Base-by-base conservation (phyloP, 2,888 invertebrate genomes). In the Tenthredo scrophulariae region DNA sequence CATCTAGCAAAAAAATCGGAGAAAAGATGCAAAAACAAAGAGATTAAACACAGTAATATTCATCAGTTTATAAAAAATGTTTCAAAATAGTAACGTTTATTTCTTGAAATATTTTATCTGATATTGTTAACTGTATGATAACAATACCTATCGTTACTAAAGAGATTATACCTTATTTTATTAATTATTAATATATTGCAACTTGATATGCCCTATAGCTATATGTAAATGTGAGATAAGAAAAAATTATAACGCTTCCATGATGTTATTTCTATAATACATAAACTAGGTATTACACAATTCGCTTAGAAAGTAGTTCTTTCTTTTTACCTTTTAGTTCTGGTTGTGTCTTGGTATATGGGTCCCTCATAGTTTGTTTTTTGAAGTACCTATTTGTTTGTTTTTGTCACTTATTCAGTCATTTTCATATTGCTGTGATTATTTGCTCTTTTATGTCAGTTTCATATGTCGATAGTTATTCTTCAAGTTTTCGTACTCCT, bases 1-100 rank as follows among this genome's bases (percentile, higher is more conserved):
- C 88, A 85, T 85, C 86, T 88, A 90, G 87, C 88, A 89, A 89
- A 90, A 87, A 85, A 70, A 85, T 86, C 77, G 85, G 70, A 40
- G 82, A 84, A 62, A 79, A 85, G 40, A 40, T 82, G 75, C 22
- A 70, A 86, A 67, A 77, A 75, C 75, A 86, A 83, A 84, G 77
- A 87, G 88, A 84, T 86, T 67, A 86, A 22, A 80, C 37, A 26
- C 43, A 75, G 29, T 75, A 43, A 43, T 82, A 65, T 82, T 43
- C 6, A 65, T 65, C 43, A 65, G 29, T 65, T 65, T 65, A 40
- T 29, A 29, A 82, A 79, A 62, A 83, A n/a, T 83, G 67, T 83
- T 83, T 65, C 46, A 50, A 67, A 50, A 65, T 67, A 46, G 46
- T 83, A 83, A 62, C 40, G 40, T 62, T 83, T 29, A 83, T 67